Conservation (phyloP, 2,113 vertebrate genomes). For the Poeciliopsis turrubarensis region DNA sequence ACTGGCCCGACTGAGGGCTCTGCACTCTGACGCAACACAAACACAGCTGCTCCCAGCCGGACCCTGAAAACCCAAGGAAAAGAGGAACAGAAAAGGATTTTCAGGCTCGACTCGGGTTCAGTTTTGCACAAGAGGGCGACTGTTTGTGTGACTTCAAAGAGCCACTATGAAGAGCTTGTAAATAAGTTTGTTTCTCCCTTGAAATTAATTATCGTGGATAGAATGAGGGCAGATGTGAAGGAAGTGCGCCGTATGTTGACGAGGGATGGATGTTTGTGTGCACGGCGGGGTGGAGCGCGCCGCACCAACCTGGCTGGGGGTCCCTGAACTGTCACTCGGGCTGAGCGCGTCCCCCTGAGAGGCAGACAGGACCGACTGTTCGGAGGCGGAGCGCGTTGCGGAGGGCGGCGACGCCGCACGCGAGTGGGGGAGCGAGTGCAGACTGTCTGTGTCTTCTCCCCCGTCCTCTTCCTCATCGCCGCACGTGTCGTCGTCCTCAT, state of each 20-base stretch:
- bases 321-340: constrained; percentile 84
- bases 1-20: constrained; percentile 34
- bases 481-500: constrained; percentile 63
- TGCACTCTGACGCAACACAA: neutral
- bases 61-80: neutral
- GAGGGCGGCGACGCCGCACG: constrained; percentile 80
- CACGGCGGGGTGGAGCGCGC: neutral
- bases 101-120: constrained; percentile 27
- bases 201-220: constrained; percentile 56
- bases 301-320: constrained; percentile 82
- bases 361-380: constrained; percentile 82
- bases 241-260: constrained; percentile 38
- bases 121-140: neutral
- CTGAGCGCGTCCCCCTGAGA: constrained; percentile 86
- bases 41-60: constrained; percentile 52
- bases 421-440: constrained; percentile 73
- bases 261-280: constrained; percentile 6
- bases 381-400: constrained; percentile 77
- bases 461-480: constrained; percentile 52
- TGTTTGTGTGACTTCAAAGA: constrained; percentile 28
- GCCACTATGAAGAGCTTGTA: constrained; percentile 7
- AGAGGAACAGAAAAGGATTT: constrained; percentile 4
- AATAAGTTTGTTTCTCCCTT: constrained; percentile 38
- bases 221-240: constrained; percentile 63
- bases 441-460: constrained; percentile 79